Base-by-base conservation (phyloP, 2,888 invertebrate species). In the Leptinotarsa peninsularis region DNA sequence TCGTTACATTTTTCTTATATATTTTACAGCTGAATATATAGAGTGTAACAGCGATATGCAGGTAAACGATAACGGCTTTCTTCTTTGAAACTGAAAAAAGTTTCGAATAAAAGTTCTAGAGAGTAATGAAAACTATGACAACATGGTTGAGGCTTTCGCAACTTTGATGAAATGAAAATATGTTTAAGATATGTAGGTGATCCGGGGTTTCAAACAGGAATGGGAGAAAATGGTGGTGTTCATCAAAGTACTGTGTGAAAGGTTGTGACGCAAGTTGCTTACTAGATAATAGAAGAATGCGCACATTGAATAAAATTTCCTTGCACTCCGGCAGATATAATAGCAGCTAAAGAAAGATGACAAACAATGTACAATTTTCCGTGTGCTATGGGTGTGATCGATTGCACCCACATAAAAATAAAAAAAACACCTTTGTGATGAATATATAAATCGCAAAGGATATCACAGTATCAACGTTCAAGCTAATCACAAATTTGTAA, bases 391-490 rank as follows among this genome's bases (percentile, higher is more conserved):
- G 23, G 3, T 23, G 23, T 23, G 23, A 3, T 23, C 23, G 23
- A 23, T 3, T 23, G 23, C 23, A 23, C 23, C 23, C 23, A 3
- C 23, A 23, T 23, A 23, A 23, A 23, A 23, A 23, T 23, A 4
- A 23, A 23, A 21, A 23, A 23, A 23, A 23, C 23, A 3, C 4
- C 23, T 23, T 4, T 23, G 23, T 23, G 23, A 23, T 23, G 23
- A 23, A 23, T 23, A 23, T 23, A 23, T 23, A 3, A 3, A 23
- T 23, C 23, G 23, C 23, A 23, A 23, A 23, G 23, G 3, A 23
- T 23, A 23, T 23, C 23, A 23, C 67, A 76, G 74, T 23, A 76
- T 78, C 15, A 80, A 79, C 73, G 78, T 80, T 21, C 74, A 80
- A 75, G 79, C 78, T 21, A 21, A 21, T 21, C 74, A 33, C 27